Evolutionary conservation across 1,140 invertebrate species (phyloP).

Genomic region (Magallana gigas): DNA sequence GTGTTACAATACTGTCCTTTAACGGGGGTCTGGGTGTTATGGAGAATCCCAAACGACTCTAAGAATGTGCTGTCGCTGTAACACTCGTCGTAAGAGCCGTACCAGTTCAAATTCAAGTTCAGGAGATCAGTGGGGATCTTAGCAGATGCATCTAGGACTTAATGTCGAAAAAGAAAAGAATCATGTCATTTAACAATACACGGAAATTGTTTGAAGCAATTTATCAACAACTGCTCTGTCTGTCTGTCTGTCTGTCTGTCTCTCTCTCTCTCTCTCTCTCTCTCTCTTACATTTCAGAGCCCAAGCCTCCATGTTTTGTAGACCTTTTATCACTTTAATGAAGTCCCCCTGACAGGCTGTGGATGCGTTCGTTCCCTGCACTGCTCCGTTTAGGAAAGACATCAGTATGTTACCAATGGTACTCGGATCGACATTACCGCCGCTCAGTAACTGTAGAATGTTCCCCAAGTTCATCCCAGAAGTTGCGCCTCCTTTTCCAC

Average conservation of each 20-base stretch:
- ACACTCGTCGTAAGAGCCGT: conserved; percentile 27
- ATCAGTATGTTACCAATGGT: background rate
- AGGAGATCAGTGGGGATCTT: conserved; percentile 16
- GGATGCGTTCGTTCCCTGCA: background rate
- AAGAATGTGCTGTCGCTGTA: background rate
- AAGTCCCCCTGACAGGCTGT: background rate
- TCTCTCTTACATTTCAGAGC: conserved; percentile 11
- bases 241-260: too few species aligned
- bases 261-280: too few species aligned
- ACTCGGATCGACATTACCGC: background rate
- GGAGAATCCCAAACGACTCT: background rate
- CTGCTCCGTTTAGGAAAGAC: background rate
- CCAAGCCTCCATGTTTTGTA: background rate
- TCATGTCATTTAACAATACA: too few species aligned
- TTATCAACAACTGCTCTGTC: too few species aligned
- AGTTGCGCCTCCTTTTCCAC: background rate
- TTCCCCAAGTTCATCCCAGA: background rate
- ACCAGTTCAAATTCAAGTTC: conserved; percentile 23
- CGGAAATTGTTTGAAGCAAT: too few species aligned
- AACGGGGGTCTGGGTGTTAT: background rate
- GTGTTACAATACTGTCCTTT: conserved; percentile 21
- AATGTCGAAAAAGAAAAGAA: background rate
- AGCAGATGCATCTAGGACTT: conserved; percentile 29
- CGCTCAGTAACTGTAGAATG: background rate
- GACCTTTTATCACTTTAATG: background rate